Percentiles rank a stretch among this genome's conserved stretches.
These are phyloP conservation scores for Heliconius nattereri DNA, from an alignment of 1,140 invertebrate species.

Conservation along the genomic window DNA sequence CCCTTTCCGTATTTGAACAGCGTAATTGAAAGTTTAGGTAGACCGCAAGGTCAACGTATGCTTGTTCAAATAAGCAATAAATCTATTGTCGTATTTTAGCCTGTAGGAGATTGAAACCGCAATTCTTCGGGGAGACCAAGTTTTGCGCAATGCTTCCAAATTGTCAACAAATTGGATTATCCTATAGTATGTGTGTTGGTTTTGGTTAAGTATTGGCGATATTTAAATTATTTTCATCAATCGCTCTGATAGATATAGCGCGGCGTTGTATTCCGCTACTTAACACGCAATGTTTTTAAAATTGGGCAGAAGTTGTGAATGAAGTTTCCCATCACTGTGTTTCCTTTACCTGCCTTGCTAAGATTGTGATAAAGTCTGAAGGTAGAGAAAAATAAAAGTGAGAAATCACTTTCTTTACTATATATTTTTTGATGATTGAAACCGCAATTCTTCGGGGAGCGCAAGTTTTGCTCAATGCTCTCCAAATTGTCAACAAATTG, in stretches of 20 bases:
- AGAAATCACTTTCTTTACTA: too few species aligned
- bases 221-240: not conserved
- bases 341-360: too few species aligned
- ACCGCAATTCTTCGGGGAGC: slow-evolving; percentile 34
- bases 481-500: slow-evolving; percentile 36
- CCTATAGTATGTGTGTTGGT: not conserved
- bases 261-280: too few species aligned
- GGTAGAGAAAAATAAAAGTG: too few species aligned
- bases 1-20: slow-evolving; percentile 18
- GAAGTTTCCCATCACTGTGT: too few species aligned
- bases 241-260: too few species aligned
- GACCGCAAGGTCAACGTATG: slow-evolving; percentile 29
- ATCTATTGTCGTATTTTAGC: slow-evolving; percentile 25
- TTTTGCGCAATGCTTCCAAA: slow-evolving; percentile 26
- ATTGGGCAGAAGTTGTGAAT: too few species aligned
- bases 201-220: not conserved
- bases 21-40: slow-evolving; percentile 34
- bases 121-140: slow-evolving; percentile 35
- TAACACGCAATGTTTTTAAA: too few species aligned
- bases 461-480: slow-evolving; percentile 20
- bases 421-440: slow-evolving; percentile 12
- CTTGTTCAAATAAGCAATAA: slow-evolving; percentile 38
- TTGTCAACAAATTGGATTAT: slow-evolving; percentile 36
- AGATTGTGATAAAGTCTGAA: too few species aligned
- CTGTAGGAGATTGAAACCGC: slow-evolving; percentile 29